Percentiles rank a stretch among this genome's conserved stretches.
Conservation (phyloP, 2,113 vertebrate species). For the Prolemur simus region DNA sequence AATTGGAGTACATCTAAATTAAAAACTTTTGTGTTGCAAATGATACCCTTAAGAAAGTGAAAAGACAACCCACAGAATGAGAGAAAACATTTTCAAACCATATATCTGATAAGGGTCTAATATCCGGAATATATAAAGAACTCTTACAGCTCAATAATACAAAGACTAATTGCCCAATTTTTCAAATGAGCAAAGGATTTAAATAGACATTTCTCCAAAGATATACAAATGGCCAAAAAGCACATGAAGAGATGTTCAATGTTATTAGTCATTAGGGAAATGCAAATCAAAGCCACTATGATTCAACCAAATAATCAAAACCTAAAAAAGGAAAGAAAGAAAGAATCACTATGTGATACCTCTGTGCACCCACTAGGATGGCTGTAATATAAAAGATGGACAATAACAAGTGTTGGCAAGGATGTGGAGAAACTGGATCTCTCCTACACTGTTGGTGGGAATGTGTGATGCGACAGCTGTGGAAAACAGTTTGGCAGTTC, state of each 20-base stretch:
- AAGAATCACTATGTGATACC: neutral
- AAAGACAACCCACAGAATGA: neutral
- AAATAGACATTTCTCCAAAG: neutral
- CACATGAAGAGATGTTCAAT: neutral
- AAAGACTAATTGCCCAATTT: neutral
- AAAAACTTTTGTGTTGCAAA: neutral
- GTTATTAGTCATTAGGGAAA: neutral
- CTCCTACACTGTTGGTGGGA: neutral
- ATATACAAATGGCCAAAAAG: neutral
- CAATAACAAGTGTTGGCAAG: constrained; percentile 58
- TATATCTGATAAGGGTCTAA: neutral
- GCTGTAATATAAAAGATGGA: neutral
- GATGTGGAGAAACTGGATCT: neutral
- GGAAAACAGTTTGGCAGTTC: neutral
- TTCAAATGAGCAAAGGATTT: neutral
- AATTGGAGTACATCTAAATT: neutral
- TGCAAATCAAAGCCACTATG: neutral
- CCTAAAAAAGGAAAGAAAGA: too few species aligned
- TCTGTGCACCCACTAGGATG: neutral
- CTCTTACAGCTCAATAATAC: neutral
- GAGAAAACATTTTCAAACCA: neutral
- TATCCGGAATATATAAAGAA: neutral
- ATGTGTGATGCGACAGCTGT: neutral
- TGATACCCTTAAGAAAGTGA: neutral
- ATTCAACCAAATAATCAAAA: too few species aligned